Base-by-base conservation (phyloP, 2,113 vertebrate species). In the Amphiprion percula region DNA sequence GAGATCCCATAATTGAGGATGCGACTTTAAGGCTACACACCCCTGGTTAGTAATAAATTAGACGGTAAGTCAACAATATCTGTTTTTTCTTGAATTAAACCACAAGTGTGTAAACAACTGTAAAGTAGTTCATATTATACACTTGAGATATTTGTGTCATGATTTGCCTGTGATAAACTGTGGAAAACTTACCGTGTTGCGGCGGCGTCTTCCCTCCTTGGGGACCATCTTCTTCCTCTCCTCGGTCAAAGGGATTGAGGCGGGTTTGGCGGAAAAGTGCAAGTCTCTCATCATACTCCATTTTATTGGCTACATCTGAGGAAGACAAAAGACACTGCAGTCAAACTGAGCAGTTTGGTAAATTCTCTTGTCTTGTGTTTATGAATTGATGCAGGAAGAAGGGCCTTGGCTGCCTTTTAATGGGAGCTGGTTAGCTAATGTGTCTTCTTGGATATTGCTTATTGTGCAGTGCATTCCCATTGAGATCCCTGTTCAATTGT, bases 231-330 rank as follows among this genome's bases (percentile, higher is more conserved):
- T 89, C 88, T 4, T 93, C 95, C 4, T 96, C 95, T 73, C 95
- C 94, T 72, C 96, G 97, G 90, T 99, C 94, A 88, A 99, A 99
- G 9, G 98, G 98, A 93, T 99, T 99, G 92, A 98, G 96, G 79
- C 97, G 98, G 72, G 94, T 95, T 94, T 98, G 97, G 72, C 98
- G 97, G 87, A 99, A 99, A 63, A 95, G 94, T 77, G 97, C 96
- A 86, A 98, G 92, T 95, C 92, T 97, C 93, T 97, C 96, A 30
- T 96, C 95, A 72, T 97, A 96, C 80, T 96, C 97, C 97, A 99
- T 98, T 83, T 95, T 93, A 94, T 76, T 56, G 75, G 85, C 92
- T 92, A 94, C 93, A 95, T 94, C 94, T 95, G 28, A 39, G 70
- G 30, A 76, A 60, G 24, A 88, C 23, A 84, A 55, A 33, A 82